Percentiles rank a stretch among this genome's conserved stretches.
Evolutionary conservation across 2,113 vertebrate genomes (phyloP).

Genomic region (Panurus biarmicus): DNA sequence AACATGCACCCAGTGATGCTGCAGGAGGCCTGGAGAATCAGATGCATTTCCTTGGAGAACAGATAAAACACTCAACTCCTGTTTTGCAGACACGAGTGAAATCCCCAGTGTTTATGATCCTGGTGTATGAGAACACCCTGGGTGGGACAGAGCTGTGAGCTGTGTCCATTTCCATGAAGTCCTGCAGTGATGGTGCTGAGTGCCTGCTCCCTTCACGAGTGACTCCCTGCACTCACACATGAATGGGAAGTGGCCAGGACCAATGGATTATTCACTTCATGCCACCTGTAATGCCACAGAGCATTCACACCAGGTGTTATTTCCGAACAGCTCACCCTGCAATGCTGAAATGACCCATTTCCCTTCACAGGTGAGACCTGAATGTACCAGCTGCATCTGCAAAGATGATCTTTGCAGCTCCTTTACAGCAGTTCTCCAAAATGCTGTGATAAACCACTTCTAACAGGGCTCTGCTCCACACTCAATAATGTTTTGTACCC

Average conservation of each 20-base stretch:
- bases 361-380: neutral
- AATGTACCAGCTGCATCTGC: neutral
- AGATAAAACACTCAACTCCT: neutral
- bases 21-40: neutral
- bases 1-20: neutral
- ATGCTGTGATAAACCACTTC: neutral
- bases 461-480: neutral
- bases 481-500: neutral
- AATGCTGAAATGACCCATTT: neutral
- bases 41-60: neutral
- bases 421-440: neutral
- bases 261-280: neutral
- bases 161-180: accelerated
- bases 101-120: neutral
- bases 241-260: accelerated
- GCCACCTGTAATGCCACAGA: neutral
- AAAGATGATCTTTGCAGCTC: neutral
- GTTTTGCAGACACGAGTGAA: neutral
- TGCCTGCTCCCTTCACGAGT: accelerated
- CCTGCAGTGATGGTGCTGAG: accelerated
- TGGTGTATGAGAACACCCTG: accelerated
- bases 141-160: accelerated
- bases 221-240: neutral
- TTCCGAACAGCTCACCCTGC: neutral
- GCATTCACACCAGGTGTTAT: neutral